phyloP scores from a whole-genome alignment of 30 jellyfish, hydroid and myxozoan species.

The Sanderia malayensis region DNA sequence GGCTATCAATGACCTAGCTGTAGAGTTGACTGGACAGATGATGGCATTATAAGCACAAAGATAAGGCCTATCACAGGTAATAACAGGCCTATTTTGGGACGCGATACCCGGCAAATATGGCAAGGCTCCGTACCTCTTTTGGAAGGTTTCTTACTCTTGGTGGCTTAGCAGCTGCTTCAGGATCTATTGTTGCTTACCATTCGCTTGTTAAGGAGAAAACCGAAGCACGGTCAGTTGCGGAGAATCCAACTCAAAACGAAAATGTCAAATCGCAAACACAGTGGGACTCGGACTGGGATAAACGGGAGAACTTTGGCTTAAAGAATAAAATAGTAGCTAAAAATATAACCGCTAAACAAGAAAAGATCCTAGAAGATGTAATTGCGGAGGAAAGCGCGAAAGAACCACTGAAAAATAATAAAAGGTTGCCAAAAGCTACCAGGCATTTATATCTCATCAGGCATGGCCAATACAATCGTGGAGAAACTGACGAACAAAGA shows the following conservation, averaged over 20 bases:
- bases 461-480: slow-evolving; percentile 82
- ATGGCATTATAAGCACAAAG: too few relatives aligned
- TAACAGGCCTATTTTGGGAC: too few relatives aligned
- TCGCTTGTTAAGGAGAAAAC: slow-evolving; percentile 46
- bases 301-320: slow-evolving; percentile 23
- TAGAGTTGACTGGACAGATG: too few relatives aligned
- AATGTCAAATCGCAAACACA: slow-evolving; percentile 21
- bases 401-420: background rate
- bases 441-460: slow-evolving; percentile 78
- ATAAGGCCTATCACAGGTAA: too few relatives aligned
- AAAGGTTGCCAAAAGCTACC: slow-evolving; percentile 70
- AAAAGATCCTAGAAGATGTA: background rate
- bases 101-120: slow-evolving; percentile 25
- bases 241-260: slow-evolving; percentile 25
- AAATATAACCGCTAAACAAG: background rate
- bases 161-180: slow-evolving; percentile 79
- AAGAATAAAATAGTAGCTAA: slow-evolving; percentile 15
- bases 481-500: slow-evolving; percentile 63
- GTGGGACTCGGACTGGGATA: slow-evolving; percentile 89
- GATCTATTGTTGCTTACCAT: slow-evolving; percentile 50
- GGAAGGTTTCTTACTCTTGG: slow-evolving; percentile 78
- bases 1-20: too few relatives aligned
- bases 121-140: slow-evolving; percentile 61
- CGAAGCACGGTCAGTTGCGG: slow-evolving; percentile 46
- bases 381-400: background rate